Base-by-base conservation (phyloP, 2,888 invertebrate species). In the Smittia sp. region DNA sequence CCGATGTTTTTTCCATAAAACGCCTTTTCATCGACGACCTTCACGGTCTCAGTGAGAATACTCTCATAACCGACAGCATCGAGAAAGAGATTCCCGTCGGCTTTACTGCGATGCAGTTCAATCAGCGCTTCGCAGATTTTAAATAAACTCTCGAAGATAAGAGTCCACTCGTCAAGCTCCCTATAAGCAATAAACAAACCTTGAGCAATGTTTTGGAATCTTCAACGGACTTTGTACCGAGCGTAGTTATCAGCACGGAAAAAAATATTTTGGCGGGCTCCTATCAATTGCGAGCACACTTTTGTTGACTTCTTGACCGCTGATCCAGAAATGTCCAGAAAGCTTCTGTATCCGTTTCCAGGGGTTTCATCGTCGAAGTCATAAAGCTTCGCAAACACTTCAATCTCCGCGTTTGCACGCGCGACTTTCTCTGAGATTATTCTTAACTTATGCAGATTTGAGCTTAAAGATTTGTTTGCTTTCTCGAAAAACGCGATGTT, bases 281-380 rank as follows among this genome's bases (percentile, higher is more conserved):
- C 54, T 15, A 52, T 70, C 32, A 70, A 20, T 27, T 54, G 52
- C 1, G 41, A 22, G 32, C 52, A 54, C 11, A 32, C 46, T 54
- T 70, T 70, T 27, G 13, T 6, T 24, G 52, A 13, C 9, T 20
- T 54, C 9, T 54, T 70, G 7, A 70, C 18, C 18, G 93, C 92
- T 63, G 89, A 89, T 78, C 95, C 90, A 1, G 92, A 88, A 6
- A 96, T 88, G 38, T 87, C 86, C 0, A 93, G 84, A 79, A 96
- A 93, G 78, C 96, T 97, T 75, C 98, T 86, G 81, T 94, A 97
- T 0, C 98, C 98, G 83, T 98, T 98, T 0, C 94, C 96, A 0
- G 93, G 94, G 0, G 91, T 90, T 39, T 86, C 82, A 68, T 86
- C 86, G 80, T 94, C 92, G 78, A 92, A 94, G 80, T 98, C 97